Base-by-base conservation (phyloP, 2,113 vertebrate genomes). In the Cnemophilus loriae region DNA sequence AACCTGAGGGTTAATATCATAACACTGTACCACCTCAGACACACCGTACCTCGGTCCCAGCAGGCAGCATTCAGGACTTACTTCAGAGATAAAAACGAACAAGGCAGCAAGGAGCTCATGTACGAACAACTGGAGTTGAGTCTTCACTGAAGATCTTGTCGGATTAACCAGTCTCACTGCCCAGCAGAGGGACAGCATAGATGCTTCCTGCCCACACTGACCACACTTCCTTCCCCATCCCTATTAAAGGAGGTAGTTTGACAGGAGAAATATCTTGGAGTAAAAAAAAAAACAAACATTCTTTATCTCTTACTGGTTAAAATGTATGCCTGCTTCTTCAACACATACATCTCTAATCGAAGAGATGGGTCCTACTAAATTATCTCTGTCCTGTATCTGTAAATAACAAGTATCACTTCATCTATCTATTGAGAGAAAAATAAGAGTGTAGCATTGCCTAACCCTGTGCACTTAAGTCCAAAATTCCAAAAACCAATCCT, bases 101-200 rank as follows among this genome's bases (percentile, higher is more conserved):
- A n/a, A 49, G 13, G 14, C 9, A 70, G 60, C 11, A 32, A 56
- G 30, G 33, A 70, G 1, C 9, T 70, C 18, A 5, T 49, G n/a
- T 46, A 20, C 2, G 2, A 82, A 42, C 3, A 84, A 1, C 4
- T 1, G 7, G 7, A 28, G 6, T 46, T 70, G 7, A 86, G 5
- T 4, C 41, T 60, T 44, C 16, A 18, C n/a, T 4, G 9, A 79
- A 60, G 26, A 70, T 16, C 1, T 70, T 53, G 6, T 32, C 37
- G 49, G 28, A 41, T 68, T 59, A 84, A 59, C 13, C 11, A 32
- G 28, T 47, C 30, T 67, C 4, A 1, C 47, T 35, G 16, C 11
- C 18, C 42, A 65, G 24, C 11, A 78, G 17, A 91, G 30, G 20
- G 7, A 42, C 12, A 39, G 28, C 5, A 67, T 15, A 49, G 24